phyloP scores from a whole-genome alignment of 2,113 vertebrate species.

The Malaclemys terrapin region DNA sequence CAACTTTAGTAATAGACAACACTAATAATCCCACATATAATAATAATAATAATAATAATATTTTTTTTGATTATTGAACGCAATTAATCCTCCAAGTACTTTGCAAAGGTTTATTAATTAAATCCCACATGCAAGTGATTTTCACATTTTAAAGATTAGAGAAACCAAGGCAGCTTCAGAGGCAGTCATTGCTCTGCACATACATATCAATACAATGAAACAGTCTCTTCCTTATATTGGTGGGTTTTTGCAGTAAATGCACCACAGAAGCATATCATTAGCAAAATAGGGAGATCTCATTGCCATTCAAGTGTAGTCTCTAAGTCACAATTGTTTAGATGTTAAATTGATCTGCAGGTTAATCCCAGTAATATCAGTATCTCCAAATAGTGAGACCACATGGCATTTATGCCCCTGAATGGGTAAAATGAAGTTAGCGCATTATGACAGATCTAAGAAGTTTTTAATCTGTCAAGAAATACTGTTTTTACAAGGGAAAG shows the following conservation, averaged over 20 bases:
- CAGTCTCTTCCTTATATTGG: slow-evolving; percentile 65
- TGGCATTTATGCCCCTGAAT: not conserved
- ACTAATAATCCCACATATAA: not conserved
- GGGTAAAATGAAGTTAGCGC: not conserved
- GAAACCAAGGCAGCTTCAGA: not conserved
- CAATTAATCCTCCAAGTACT: not conserved
- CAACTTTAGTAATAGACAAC: not conserved
- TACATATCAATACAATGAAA: slow-evolving; percentile 25
- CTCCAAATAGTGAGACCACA: not conserved
- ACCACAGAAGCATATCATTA: not conserved
- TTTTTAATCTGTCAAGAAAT: not conserved
- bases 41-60: not conserved
- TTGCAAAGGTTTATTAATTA: not conserved
- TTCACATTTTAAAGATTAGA: not conserved
- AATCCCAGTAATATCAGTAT: not conserved
- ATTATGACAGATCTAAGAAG: not conserved
- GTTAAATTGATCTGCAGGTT: not conserved
- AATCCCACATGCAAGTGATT: not conserved
- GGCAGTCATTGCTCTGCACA: not conserved
- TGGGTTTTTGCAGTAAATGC: not conserved
- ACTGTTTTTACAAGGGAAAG: not conserved
- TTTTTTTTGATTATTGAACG: not conserved
- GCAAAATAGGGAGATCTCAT: not conserved
- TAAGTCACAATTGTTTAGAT: slow-evolving; percentile 22
- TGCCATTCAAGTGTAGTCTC: not conserved